Conservation (phyloP, 2,888 invertebrate genomes). For the Chrysolina oricalcia region DNA sequence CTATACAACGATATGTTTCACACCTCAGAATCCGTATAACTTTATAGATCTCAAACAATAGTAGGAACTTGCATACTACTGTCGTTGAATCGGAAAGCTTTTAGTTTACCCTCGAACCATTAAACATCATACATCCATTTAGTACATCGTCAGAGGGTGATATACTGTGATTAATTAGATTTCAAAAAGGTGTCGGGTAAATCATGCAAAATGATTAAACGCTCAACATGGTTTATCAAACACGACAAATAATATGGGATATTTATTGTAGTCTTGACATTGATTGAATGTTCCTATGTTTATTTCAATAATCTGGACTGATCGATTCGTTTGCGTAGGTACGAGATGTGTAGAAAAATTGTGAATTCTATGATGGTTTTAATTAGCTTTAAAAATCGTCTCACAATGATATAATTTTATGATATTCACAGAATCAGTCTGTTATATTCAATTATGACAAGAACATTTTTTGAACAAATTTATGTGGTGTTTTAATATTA, state of each 20-base stretch:
- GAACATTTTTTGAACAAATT: no score
- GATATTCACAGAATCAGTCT: no score
- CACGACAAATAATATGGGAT: not conserved
- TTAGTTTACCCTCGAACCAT: not conserved
- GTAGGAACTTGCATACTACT: no score
- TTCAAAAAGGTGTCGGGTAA: not conserved
- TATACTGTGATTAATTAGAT: not conserved
- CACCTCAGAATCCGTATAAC: no score
- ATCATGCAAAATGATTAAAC: not conserved
- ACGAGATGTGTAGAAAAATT: no score
- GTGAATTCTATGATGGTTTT: no score
- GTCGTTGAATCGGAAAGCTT: not conserved
- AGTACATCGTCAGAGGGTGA: not conserved
- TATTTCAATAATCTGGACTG: not conserved
- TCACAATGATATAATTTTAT: no score
- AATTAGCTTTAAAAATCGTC: no score
- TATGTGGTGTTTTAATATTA: no score
- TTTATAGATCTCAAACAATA: no score
- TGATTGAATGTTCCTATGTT: not conserved
- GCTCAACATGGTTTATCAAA: slow-evolving; percentile 1
- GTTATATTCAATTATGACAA: no score
- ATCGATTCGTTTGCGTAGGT: not conserved
- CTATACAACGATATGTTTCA: no score
- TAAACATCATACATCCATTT: not conserved
- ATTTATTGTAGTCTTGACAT: slow-evolving; percentile 1